Conservation (phyloP, 1,140 invertebrate genomes). For the Cephus cinctus region DNA sequence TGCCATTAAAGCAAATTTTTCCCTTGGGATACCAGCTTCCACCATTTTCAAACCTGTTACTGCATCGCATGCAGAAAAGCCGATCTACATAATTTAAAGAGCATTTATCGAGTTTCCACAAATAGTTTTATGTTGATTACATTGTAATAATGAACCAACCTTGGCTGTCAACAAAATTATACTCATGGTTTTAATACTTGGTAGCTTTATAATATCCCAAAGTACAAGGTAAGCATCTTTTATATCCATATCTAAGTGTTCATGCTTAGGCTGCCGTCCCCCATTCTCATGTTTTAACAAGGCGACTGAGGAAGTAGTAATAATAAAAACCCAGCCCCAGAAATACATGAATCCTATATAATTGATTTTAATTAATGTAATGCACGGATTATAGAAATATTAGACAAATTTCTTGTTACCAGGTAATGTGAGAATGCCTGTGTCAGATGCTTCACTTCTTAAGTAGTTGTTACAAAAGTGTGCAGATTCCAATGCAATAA, state of each 20-base stretch:
- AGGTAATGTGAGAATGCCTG: conserved; percentile 82
- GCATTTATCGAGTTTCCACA: background rate
- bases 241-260: conserved; percentile 64
- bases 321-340: conserved; percentile 91
- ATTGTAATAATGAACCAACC: conserved; percentile 56
- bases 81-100: conserved; percentile 67
- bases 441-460: conserved; percentile 66
- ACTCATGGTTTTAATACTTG: conserved; percentile 75
- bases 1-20: conserved; percentile 88
- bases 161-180: conserved; percentile 88
- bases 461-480: conserved; percentile 96
- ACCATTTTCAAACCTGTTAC: conserved; percentile 94
- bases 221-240: conserved; percentile 83
- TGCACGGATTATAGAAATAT: conserved; percentile 1
- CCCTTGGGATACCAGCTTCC: conserved; percentile 93
- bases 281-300: conserved; percentile 84
- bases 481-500: conserved; percentile 95
- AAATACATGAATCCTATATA: conserved; percentile 85
- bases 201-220: conserved; percentile 80
- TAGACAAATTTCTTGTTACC: conserved; percentile 53
- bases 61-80: conserved; percentile 94
- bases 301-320: conserved; percentile 87
- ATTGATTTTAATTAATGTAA: conserved; percentile 13
- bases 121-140: conserved; percentile 1
- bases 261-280: conserved; percentile 46